Evolutionary conservation across 2,113 vertebrate species (phyloP), one percentile per base, ranked within the genome.

Genomic region (Stomatorhinus ivindoensis): DNA sequence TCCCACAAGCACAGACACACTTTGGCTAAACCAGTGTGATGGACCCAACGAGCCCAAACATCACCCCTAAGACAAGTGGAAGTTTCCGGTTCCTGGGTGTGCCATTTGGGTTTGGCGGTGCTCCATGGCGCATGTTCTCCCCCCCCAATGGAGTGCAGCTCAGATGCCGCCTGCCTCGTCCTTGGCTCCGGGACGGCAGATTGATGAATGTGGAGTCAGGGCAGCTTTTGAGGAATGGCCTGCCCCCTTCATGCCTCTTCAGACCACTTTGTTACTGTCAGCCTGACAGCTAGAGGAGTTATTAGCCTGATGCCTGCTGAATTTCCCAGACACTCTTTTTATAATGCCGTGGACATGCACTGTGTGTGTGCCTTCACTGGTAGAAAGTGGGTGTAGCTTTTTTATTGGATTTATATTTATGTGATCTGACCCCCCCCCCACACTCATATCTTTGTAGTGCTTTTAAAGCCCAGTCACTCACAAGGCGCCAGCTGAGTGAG

Each of bases 221-320:
- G 39, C 55, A 46, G 39, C 9, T 15, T 87, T 86, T 87, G 87
- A 87, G 87, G 53, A 87, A 87, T 87, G 35, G 39, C 87, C 55
- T 44, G 42, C 55, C 35, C 31, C 19, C 7, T 61, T 44, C 87
- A 53, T 87, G 31, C 48, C n/a, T 35, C 48, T 87, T 53, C 53
- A n/a, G 31, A 3, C 35, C 53, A 87, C 87, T 58, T 87, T 87
- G 53, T 61, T 44, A 39, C 87, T 61, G 87, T 87, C 87, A 87
- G 6, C 7, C 10, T n/a, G 53, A 61, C 17, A n/a, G 82, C 35
- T 58, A 51, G 10, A 53, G 50, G 50, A 55, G 31, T 39, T 31
- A 87, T 87, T 87, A 58, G 46, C 73, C 42, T 87, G 24, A 27
- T 53, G 85, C 13, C 85, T 51, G 24, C 31, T 61, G 87, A 65